phyloP scores from a whole-genome alignment of 1,140 invertebrate genomes.

The Zeugodacus cucurbitae region DNA sequence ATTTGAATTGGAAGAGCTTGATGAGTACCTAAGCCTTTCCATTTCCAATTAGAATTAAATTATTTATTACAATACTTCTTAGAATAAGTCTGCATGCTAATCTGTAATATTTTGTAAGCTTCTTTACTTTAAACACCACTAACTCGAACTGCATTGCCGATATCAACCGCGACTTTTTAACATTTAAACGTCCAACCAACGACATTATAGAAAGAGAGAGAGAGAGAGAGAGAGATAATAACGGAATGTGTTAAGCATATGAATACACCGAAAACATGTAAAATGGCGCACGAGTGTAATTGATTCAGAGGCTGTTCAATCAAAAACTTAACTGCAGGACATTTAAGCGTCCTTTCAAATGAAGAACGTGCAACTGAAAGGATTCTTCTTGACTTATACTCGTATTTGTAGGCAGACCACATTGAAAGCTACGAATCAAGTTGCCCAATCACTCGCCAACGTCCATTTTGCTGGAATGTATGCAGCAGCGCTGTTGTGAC shows the following conservation, averaged over 20 bases:
- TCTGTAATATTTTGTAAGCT: constrained; percentile 11
- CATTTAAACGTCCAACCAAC: neutral
- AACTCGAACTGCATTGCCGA: neutral
- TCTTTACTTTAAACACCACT: neutral
- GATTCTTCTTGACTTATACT: constrained; percentile 58
- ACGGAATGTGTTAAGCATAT: neutral
- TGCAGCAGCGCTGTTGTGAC: neutral
- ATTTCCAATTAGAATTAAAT: neutral
- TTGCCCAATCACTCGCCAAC: neutral
- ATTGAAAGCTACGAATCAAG: constrained; percentile 9
- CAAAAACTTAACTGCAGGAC: constrained; percentile 29
- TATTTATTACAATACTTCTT: neutral
- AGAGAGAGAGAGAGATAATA: too few relatives aligned
- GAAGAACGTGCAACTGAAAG: neutral
- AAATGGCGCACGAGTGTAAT: neutral
- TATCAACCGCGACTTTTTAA: neutral
- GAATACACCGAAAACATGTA: neutral
- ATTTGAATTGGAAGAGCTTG: neutral
- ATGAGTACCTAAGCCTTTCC: neutral
- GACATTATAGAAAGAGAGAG: too few relatives aligned
- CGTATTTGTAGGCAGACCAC: constrained; percentile 61
- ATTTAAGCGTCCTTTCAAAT: constrained; percentile 2
- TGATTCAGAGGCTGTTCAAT: neutral
- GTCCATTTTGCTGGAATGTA: neutral
- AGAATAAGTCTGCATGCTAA: constrained; percentile 40